Percentiles rank a stretch among this genome's conserved stretches.
phyloP scores from a whole-genome alignment of 2,797 vertebrate species.

The Acrossocheilus fasciatus region DNA sequence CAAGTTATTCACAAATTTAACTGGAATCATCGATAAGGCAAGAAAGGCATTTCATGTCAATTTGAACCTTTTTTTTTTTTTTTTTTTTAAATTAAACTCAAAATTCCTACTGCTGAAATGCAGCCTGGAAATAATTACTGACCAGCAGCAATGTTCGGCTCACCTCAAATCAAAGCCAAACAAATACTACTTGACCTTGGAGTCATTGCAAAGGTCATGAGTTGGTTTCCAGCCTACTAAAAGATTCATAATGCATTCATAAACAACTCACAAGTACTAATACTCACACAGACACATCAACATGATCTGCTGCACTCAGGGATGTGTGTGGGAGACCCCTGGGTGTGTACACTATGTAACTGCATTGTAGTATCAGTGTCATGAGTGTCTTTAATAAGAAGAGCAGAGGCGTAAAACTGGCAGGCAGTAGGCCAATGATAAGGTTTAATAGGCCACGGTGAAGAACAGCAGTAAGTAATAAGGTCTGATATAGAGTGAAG shows the following conservation, averaged over 20 bases:
- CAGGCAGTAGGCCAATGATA: constrained; percentile 58
- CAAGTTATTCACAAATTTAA: background rate
- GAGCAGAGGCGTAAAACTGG: constrained; percentile 59
- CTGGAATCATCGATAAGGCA: background rate
- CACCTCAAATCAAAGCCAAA: background rate
- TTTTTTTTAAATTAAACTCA: background rate
- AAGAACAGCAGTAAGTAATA: constrained; percentile 62
- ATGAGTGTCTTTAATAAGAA: constrained; percentile 57
- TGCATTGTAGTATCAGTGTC: constrained; percentile 47
- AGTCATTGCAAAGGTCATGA: background rate
- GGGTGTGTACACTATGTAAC: constrained; percentile 43
- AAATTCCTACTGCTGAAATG: background rate
- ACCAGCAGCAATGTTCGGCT: background rate
- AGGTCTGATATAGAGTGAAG: constrained; percentile 60
- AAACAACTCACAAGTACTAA: constrained; percentile 11
- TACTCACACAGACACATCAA: background rate
- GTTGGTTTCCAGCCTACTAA: background rate
- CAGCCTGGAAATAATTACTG: background rate
- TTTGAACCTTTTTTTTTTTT: background rate
- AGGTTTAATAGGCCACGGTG: constrained; percentile 62
- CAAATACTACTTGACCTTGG: background rate
- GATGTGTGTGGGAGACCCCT: constrained; percentile 7
- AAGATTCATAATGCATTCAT: background rate
- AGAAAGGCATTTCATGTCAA: background rate
- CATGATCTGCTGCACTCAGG: background rate